Evolutionary conservation across 2,797 vertebrate genomes (phyloP), one percentile per base, ranked within the genome.

Genomic region (Aeoliscus strigatus): DNA sequence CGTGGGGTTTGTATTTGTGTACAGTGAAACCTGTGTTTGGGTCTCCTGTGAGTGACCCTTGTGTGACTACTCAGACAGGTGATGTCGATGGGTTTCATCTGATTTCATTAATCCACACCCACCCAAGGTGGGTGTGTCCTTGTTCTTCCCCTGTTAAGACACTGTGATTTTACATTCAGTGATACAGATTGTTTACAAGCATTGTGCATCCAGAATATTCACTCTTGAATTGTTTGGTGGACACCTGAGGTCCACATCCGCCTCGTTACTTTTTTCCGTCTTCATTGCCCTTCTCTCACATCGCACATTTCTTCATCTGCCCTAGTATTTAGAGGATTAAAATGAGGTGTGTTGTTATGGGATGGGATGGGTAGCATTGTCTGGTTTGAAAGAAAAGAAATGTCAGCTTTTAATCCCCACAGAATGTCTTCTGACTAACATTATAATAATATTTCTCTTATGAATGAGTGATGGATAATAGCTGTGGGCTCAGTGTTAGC

Each of bases 61-160:
- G 6, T 21, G 18, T 39, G 38, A 55, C 40, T 39, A 26, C 43
- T 68, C 27, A 51, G 31, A 49, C 27, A 65, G 58, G 59, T 57
- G 60, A 39, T 64, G 51, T 34, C 29, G 8, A 36, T 27, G 51
- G 33, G 56, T 63, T 61, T 65, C 35, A 71, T 73, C 56, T 57
- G 40, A 38, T 55, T 44, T 41, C 17, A 41, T 68, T 61, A 39
- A 57, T 64, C 49, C 56, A 39, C 65, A 56, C 51, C 37, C 46
- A 59, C 60, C 25, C 34, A n/a, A n/a, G n/a, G n/a, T n/a, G n/a
- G n/a, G n/a, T n/a, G n/a, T 39, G 36, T 59, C 24, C 24, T 43
- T 57, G 12, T 11, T 32, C 43, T 37, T 56, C 14, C 14, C 26
- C 41, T 18, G 17, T 59, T 54, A 31, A 55, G 40, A 60, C 39